phyloP scores from a whole-genome alignment of 2,888 invertebrate species.

The Tribolium freemani region DNA sequence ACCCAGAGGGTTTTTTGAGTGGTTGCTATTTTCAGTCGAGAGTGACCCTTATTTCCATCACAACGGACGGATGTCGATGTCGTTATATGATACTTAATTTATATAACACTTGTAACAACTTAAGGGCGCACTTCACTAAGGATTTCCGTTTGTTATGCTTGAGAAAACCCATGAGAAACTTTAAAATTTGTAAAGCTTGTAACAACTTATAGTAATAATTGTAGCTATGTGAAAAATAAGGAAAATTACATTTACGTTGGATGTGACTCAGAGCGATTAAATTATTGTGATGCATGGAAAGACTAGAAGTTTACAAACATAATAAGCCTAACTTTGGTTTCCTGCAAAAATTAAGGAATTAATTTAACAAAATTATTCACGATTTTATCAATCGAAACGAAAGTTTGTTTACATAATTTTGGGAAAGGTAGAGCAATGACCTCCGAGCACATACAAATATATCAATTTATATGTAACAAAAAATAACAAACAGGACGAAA shows the following conservation, averaged over 20 bases:
- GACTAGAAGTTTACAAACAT: too few relatives aligned
- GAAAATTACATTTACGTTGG: not conserved
- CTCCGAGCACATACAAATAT: too few relatives aligned
- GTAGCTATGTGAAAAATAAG: not conserved
- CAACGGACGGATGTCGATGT: slow-evolving; percentile 12
- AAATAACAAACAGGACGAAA: too few relatives aligned
- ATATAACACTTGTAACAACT: slow-evolving; percentile 16
- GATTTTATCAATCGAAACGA: too few relatives aligned
- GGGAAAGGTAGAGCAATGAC: too few relatives aligned
- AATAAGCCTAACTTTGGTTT: too few relatives aligned
- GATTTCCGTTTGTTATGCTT: slow-evolving; percentile 25
- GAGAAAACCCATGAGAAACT: slow-evolving; percentile 24
- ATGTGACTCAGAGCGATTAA: too few relatives aligned
- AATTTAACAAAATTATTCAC: too few relatives aligned
- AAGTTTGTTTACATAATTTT: too few relatives aligned
- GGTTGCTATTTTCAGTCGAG: not conserved
- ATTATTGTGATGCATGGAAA: too few relatives aligned
- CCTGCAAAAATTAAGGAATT: too few relatives aligned
- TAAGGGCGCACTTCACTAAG: slow-evolving; percentile 17
- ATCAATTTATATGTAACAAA: too few relatives aligned
- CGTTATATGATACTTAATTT: slow-evolving; percentile 22
- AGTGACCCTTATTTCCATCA: slow-evolving; percentile 4
- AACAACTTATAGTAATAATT: not conserved
- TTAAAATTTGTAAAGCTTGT: not conserved
- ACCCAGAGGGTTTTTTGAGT: not conserved